Evolutionary conservation across 2,113 vertebrate species (phyloP).

Genomic region (Dasyurus viverrinus): DNA sequence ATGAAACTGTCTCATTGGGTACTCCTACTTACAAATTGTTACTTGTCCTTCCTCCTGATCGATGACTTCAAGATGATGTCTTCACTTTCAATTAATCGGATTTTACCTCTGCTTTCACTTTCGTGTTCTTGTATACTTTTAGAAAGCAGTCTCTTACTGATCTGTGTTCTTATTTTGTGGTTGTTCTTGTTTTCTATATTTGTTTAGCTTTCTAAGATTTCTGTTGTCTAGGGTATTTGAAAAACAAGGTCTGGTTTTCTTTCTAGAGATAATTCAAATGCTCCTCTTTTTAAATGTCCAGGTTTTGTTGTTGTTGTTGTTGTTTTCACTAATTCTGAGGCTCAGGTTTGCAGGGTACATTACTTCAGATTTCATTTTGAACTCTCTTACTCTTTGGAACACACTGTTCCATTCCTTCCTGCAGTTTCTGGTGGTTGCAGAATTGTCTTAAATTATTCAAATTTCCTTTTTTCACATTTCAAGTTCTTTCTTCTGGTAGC

Average conservation of each 20-base stretch:
- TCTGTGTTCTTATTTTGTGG: background rate
- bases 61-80: too few species aligned
- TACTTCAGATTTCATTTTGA: background rate
- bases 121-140: background rate
- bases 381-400: background rate
- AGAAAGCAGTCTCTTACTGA: background rate
- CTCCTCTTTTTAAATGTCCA: background rate
- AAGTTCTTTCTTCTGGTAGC: background rate
- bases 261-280: background rate
- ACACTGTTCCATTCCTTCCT: background rate
- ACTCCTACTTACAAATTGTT: too few species aligned
- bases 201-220: background rate
- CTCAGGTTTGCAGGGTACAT: background rate
- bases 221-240: background rate
- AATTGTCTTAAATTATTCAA: background rate
- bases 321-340: background rate
- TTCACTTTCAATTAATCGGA: background rate
- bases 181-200: background rate
- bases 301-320: background rate
- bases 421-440: background rate
- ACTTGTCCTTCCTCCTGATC: too few species aligned
- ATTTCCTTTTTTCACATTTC: background rate
- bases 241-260: background rate
- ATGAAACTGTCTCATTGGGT: too few species aligned
- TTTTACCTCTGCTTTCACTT: background rate